phyloP scores from a whole-genome alignment of 2,888 invertebrate genomes.

The Cyclophora punctaria region DNA sequence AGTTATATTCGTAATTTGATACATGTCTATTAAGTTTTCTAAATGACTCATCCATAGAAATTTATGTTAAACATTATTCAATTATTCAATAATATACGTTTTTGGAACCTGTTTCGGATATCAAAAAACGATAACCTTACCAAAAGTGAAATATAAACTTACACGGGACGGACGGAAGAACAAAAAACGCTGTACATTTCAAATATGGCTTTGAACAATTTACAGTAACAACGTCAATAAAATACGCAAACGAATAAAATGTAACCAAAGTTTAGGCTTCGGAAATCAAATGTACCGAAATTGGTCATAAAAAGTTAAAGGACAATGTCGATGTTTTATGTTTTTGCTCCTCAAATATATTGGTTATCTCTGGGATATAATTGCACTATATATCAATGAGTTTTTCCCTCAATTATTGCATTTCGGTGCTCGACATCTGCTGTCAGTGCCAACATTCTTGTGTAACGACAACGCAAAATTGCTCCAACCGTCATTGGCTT shows the following conservation, averaged over 20 bases:
- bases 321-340: constrained; percentile 38
- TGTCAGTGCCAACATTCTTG: constrained; percentile 49
- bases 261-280: neutral
- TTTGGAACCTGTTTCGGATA: too few relatives aligned
- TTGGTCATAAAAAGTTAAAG: constrained; percentile 21
- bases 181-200: too few relatives aligned
- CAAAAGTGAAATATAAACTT: too few relatives aligned
- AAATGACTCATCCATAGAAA: too few relatives aligned
- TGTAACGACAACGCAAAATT: constrained; percentile 33
- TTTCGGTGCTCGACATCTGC: constrained; percentile 43
- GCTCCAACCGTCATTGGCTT: neutral
- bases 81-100: too few relatives aligned
- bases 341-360: constrained; percentile 41
- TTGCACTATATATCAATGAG: constrained; percentile 57
- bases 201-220: too few relatives aligned
- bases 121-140: too few relatives aligned
- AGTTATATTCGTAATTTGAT: too few relatives aligned
- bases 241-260: neutral
- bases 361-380: constrained; percentile 48
- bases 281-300: too few relatives aligned
- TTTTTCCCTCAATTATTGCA: constrained; percentile 67
- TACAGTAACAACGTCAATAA: neutral
- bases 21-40: neutral
- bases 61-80: neutral
- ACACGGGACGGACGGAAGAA: too few relatives aligned